Conservation (phyloP, 1,140 invertebrate species). For the Helicoverpa armigera region DNA sequence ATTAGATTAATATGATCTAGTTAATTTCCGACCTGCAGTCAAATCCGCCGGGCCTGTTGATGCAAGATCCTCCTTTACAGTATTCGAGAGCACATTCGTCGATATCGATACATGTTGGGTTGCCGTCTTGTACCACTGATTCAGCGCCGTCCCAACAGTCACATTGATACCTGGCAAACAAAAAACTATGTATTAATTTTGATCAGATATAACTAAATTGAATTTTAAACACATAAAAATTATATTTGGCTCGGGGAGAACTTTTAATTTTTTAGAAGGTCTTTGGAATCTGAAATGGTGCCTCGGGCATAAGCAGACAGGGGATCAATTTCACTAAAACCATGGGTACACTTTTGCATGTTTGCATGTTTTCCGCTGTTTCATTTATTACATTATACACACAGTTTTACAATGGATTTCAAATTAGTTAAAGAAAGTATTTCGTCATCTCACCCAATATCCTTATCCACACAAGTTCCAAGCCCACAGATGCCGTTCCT, state of each 20-base stretch:
- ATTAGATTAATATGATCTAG: not conserved
- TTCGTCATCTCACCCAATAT: constrained; percentile 88
- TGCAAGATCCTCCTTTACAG: constrained; percentile 82
- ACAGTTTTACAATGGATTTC: no score
- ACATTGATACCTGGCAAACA: constrained; percentile 76
- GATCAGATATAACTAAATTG: no score
- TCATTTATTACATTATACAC: no score
- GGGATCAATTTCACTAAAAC: no score
- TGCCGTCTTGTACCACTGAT: constrained; percentile 75
- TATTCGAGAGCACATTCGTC: constrained; percentile 89
- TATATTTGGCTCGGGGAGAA: no score
- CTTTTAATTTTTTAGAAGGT: no score
- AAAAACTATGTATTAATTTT: constrained; percentile 52
- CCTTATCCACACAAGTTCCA: constrained; percentile 92
- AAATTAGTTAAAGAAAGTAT: no score
- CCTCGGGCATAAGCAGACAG: no score
- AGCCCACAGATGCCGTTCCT: constrained; percentile 92
- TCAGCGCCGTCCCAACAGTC: constrained; percentile 83
- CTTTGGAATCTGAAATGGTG: no score
- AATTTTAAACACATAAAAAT: no score
- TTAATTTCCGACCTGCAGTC: constrained; percentile 84
- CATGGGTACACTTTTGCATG: no score
- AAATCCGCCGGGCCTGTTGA: constrained; percentile 93
- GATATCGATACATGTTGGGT: constrained; percentile 87
- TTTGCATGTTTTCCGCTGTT: no score